Evolutionary conservation across 2,888 invertebrate species (phyloP).

Genomic region (Caenorhabditis macrosperma): DNA sequence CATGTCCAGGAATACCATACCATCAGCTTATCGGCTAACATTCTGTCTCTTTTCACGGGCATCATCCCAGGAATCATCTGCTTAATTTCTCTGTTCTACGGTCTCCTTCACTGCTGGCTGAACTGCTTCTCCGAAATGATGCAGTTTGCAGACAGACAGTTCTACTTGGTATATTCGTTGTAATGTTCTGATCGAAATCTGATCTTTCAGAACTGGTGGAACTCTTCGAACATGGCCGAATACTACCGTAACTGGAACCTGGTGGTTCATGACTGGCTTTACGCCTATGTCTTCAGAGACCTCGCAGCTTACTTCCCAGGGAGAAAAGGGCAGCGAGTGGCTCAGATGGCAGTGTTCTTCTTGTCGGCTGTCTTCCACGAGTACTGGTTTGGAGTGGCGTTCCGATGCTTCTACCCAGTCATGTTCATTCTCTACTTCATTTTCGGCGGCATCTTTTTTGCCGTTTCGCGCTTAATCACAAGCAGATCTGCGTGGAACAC

Average conservation of each 20-base stretch:
- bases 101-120: conserved; percentile 91
- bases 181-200: background rate
- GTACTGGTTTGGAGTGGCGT: conserved; percentile 87
- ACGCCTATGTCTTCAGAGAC: conserved; percentile 85
- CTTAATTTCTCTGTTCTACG: conserved; percentile 88
- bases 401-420: conserved; percentile 92
- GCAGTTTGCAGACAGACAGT: conserved; percentile 89
- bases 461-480: conserved; percentile 82
- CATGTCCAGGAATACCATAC: conserved; percentile 70
- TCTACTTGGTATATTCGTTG: conserved; percentile 83
- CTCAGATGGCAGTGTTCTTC: conserved; percentile 86
- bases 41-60: conserved; percentile 81
- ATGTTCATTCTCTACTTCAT: conserved; percentile 88
- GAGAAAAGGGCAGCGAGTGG: conserved; percentile 78
- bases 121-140: conserved; percentile 93
- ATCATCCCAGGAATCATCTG: conserved; percentile 84
- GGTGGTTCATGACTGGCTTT: conserved; percentile 94
- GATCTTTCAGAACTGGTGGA: conserved; percentile 91
- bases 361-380: conserved; percentile 92
- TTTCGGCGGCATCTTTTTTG: conserved; percentile 83
- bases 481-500: conserved; percentile 85
- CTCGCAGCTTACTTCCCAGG: conserved; percentile 65
- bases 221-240: conserved; percentile 87
- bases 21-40: conserved; percentile 53
- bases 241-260: conserved; percentile 96